These are phyloP conservation scores for Aldrovandia affinis DNA, from an alignment of 2,797 vertebrate species.

Conservation along the genomic window DNA sequence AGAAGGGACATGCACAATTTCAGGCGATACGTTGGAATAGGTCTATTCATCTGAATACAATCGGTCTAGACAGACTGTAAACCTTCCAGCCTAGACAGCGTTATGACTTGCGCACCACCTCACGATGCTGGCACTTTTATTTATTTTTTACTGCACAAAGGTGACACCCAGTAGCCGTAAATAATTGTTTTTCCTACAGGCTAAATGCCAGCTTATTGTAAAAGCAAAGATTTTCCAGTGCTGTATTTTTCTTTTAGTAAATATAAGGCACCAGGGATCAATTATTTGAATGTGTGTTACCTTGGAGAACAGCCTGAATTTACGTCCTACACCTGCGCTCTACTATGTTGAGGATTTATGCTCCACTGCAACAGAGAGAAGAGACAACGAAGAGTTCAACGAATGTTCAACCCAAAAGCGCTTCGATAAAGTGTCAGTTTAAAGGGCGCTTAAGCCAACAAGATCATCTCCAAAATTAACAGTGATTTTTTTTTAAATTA, in stretches of 20 bases:
- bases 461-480: too few species aligned
- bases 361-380: background rate
- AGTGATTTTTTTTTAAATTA: too few species aligned
- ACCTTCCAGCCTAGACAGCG: background rate
- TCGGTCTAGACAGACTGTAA: background rate
- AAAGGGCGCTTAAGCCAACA: too few species aligned
- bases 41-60: background rate
- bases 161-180: background rate
- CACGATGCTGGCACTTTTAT: too few species aligned
- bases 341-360: background rate
- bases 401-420: too few species aligned
- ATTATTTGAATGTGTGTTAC: background rate
- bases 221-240: background rate
- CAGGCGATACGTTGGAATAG: background rate
- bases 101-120: background rate
- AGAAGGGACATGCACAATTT: background rate
- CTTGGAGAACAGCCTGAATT: background rate
- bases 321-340: background rate
- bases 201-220: background rate
- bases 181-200: background rate
- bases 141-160: too few species aligned
- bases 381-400: too few species aligned
- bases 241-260: background rate
- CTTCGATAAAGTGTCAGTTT: too few species aligned
- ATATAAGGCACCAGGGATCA: background rate